phyloP scores from a whole-genome alignment of 2,113 vertebrate species.

The Microtus pennsylvanicus region DNA sequence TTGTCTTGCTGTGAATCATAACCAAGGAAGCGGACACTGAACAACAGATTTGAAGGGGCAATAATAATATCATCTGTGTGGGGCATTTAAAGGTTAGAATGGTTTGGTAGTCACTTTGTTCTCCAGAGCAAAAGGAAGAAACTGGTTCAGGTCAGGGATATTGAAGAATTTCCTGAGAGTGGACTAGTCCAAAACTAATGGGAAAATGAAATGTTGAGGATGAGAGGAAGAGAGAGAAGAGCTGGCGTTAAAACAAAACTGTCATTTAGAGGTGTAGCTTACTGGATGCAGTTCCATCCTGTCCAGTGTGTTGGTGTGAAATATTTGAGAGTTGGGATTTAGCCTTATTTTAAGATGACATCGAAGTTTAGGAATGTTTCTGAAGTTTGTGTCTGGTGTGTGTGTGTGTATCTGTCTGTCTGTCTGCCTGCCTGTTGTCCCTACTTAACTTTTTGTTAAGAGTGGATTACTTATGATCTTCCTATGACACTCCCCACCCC shows the following conservation, averaged over 20 bases:
- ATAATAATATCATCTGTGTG: not conserved
- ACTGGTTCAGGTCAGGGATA: not conserved
- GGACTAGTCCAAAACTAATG: not conserved
- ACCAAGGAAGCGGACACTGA: not conserved
- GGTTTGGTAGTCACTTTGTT: not conserved
- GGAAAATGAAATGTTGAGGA: not conserved
- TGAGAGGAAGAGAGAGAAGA: not conserved
- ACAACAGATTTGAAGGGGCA: not conserved
- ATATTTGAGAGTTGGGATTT: not conserved
- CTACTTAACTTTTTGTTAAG: not conserved
- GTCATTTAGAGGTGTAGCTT: not conserved
- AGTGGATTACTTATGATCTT: not conserved
- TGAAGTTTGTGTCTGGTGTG: not conserved
- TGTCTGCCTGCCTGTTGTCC: not conserved
- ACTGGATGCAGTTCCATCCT: not conserved
- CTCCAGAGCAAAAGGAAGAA: not conserved
- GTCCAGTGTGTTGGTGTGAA: not conserved
- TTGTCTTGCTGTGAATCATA: not conserved
- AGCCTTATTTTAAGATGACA: not conserved
- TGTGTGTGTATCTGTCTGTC: not conserved
- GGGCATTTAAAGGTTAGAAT: conserved; percentile 33
- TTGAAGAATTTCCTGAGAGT: not conserved
- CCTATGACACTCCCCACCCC: not conserved
- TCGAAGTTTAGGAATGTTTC: not conserved
- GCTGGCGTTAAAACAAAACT: not conserved